These are phyloP conservation scores for Stigmatopora argus DNA, from an alignment of 2,113 vertebrate species.

Conservation along the genomic window DNA sequence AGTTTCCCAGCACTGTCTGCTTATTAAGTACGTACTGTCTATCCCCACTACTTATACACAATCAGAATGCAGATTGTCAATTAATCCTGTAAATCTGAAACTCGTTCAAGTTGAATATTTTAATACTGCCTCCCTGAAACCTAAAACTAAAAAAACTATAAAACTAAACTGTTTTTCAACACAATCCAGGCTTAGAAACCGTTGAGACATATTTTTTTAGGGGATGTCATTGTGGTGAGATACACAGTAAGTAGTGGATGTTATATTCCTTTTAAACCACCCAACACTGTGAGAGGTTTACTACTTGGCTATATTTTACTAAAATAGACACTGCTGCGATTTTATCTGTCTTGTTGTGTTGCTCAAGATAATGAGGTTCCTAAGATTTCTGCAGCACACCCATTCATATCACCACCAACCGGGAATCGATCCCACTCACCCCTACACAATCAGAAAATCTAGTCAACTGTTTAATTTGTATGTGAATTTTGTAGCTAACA, in stretches of 20 bases:
- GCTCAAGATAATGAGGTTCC: too few relatives aligned
- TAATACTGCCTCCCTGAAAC: conserved; percentile 31
- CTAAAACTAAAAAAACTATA: too few relatives aligned
- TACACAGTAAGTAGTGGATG: not conserved
- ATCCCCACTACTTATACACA: conserved; percentile 34
- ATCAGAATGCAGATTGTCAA: conserved; percentile 53
- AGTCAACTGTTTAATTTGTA: not conserved
- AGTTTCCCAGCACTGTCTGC: conserved; percentile 49
- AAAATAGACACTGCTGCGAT: not conserved
- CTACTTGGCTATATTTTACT: not conserved
- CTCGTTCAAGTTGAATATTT: conserved; percentile 37
- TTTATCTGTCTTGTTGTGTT: too few relatives aligned
- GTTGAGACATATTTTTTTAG: conserved; percentile 12
- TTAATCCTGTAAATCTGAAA: conserved; percentile 49
- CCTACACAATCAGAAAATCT: not conserved
- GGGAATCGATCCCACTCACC: too few relatives aligned
- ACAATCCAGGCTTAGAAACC: conserved; percentile 22
- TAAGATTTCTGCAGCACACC: too few relatives aligned
- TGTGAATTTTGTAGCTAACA: not conserved
- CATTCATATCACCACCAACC: too few relatives aligned
- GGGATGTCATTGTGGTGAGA: conserved; percentile 27
- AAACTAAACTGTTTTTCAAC: conserved; percentile 5
- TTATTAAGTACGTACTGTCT: conserved; percentile 45
- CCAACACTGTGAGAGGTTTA: not conserved
- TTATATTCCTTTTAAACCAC: too few relatives aligned